Base-by-base conservation (phyloP, 1,140 invertebrate genomes). In the Cepaea nemoralis region DNA sequence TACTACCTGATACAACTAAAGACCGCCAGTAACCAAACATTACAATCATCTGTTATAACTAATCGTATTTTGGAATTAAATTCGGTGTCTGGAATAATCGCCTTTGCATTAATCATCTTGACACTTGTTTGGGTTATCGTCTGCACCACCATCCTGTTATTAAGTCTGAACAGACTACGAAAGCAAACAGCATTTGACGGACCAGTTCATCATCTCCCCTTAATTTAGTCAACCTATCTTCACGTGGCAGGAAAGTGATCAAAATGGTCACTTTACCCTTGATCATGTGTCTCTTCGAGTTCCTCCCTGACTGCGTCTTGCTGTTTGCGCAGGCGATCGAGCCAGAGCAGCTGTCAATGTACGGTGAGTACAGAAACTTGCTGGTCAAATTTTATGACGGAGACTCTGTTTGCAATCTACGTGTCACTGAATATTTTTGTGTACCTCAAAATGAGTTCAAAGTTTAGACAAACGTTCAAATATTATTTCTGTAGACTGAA, bases 231-330 rank as follows among this genome's bases (percentile, higher is more conserved):
- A 24, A 3, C 1, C 0, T 70, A 8, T 70, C 69, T 19, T 40
- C 22, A 70, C 69, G 69, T 12, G 69, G 40, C 37, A 40, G 40
- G 35, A 70, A 70, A 42, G 24, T 70, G 3, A 39, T 70, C 69
- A 70, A 70, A 31, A 40, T 40, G 69, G 37, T 40, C 2, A 70
- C 37, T n/a, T 22, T 40, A 0, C 19, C 40, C 6, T 70, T 42
- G 24, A 40, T 70, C 1, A 39, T 70, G 0, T 70, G 39, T n/a
- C 2, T 70, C 0, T 10, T 40, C 1, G 12, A 8, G 5, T 70
- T 40, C 19, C 12, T 42, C 5, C 69, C 69, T 2, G 69, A 70
- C 40, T 24, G 12, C 24, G 22, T 8, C 10, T 6, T 42, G 3
- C 10, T 70, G 40, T 27, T 70, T 70, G 35, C 40, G 8, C 35